Base-by-base conservation (phyloP, 2,113 vertebrate genomes). In the Serinus canaria region DNA sequence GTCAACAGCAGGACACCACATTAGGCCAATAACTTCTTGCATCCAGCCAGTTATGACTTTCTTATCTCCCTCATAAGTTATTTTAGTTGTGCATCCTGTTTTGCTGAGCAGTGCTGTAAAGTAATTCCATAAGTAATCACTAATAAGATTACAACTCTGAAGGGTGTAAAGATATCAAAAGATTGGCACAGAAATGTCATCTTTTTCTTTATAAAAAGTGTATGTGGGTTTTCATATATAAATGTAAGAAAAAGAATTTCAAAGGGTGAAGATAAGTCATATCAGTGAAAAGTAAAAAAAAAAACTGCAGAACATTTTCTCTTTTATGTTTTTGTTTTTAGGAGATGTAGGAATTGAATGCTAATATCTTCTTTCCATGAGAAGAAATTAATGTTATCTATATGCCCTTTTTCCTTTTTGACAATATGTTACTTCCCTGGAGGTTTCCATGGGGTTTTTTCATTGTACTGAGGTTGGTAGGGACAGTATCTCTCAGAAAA, bases 311-410 rank as follows among this genome's bases (percentile, higher is more conserved):
- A 89, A 79, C 20, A 56, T 68, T 53, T 89, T 92, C 19, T 74
- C 44, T 80, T 74, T 69, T 49, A 82, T 50, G 15, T 21, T 91
- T 95, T 86, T 83, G 11, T 8, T 87, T 95, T 83, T 66, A 69
- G 13, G 39, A 88, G 37, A 74, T 80, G 31, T 80, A 62, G 24
- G 46, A 90, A 91, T 55, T 76, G 50, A 46, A 50, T 2, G 0
- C 70, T 77, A 91, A 72, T 55, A 18, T 67, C 33, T 76, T 83
- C 27, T 91, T 91, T 73, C 24, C 46, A 56, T 59, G 30, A 62
- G 46, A 89, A 85, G 9, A 8, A 89, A 77, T 94, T 80, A 59
- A 70, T 74, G 24, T 83, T 95, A 83, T 91, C 74, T 87, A 28
- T 39, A 58, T 41, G 55, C 16, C 17, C 33, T 85, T 87, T 74